A percentile compares a stretch with the other conserved stretches of the same genome.
phyloP scores from a whole-genome alignment of 2,888 invertebrate genomes.

The Hyalella azteca region DNA sequence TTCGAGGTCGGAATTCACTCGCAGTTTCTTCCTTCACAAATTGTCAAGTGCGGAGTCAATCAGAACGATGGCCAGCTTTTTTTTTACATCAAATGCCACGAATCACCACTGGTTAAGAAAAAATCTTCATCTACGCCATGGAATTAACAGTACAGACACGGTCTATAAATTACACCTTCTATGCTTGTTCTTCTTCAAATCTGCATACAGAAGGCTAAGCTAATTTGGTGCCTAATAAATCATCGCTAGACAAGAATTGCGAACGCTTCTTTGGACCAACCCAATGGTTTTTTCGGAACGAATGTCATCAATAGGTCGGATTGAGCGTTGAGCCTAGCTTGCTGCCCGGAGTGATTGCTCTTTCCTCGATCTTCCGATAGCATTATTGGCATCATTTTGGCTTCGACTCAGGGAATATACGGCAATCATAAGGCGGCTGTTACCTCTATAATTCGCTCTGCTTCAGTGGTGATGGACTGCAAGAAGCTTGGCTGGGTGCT shows the following conservation, averaged over 20 bases:
- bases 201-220: slow-evolving; percentile 2
- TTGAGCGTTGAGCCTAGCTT: too few species aligned
- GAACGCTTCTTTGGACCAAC: neutral
- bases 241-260: slow-evolving; percentile 6
- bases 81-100: neutral
- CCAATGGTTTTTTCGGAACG: slow-evolving; percentile 2
- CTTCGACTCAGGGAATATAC: slow-evolving; percentile 23
- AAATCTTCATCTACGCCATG: neutral
- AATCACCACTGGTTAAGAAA: neutral
- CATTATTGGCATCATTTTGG: slow-evolving; percentile 34
- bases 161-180: neutral
- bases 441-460: slow-evolving; percentile 27
- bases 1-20: too few species aligned
- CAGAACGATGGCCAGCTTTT: too few species aligned
- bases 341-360: slow-evolving; percentile 25
- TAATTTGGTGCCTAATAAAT: slow-evolving; percentile 1
- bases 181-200: neutral
- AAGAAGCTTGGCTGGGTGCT: neutral
- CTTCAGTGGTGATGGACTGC: slow-evolving; percentile 25
- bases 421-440: slow-evolving; percentile 20
- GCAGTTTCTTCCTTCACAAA: too few species aligned
- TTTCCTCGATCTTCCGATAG: slow-evolving; percentile 33
- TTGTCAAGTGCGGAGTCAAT: too few species aligned
- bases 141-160: slow-evolving; percentile 15
- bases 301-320: slow-evolving; percentile 37